Percentiles rank a stretch among this genome's conserved stretches.
phyloP scores from a whole-genome alignment of 2,888 invertebrate species.

The Cyclophora albipunctata region DNA sequence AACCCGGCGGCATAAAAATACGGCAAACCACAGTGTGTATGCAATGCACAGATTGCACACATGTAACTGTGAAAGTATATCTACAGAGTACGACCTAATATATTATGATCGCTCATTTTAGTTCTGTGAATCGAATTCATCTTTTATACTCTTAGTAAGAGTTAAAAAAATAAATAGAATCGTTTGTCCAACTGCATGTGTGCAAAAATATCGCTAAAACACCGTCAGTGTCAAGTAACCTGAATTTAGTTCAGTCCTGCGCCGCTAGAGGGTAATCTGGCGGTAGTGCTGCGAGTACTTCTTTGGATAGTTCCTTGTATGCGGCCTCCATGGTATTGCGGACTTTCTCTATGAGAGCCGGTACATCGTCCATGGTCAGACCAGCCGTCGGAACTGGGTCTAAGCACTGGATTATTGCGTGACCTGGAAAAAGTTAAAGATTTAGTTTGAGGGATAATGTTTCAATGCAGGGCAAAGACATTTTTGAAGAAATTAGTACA shows the following conservation, averaged over 20 bases:
- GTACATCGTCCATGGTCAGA: constrained; percentile 65
- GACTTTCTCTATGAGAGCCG: constrained; percentile 61
- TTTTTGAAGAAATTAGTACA: too few species aligned
- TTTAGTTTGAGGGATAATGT: background rate
- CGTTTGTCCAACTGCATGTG: constrained; percentile 14
- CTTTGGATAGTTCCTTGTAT: constrained; percentile 67
- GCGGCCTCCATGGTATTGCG: constrained; percentile 65
- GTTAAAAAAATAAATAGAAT: constrained; percentile 11
- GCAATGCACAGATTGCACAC: too few species aligned
- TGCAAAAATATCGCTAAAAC: too few species aligned
- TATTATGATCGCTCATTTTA: too few species aligned
- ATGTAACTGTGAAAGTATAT: too few species aligned
- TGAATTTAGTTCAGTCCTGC: constrained; percentile 30
- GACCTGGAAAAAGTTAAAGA: constrained; percentile 49
- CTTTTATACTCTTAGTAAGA: background rate
- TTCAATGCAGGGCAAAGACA: too few species aligned
- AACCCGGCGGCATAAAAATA: too few species aligned
- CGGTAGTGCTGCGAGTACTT: constrained; percentile 62
- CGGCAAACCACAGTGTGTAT: too few species aligned
- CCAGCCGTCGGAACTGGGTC: constrained; percentile 71
- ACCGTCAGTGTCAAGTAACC: too few species aligned
- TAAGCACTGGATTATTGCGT: constrained; percentile 70
- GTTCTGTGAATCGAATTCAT: too few species aligned
- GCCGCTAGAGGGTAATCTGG: constrained; percentile 66
- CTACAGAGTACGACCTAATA: too few species aligned